These are phyloP conservation scores for Babylonia areolata DNA, from an alignment of 1,140 invertebrate genomes.

Conservation along the genomic window DNA sequence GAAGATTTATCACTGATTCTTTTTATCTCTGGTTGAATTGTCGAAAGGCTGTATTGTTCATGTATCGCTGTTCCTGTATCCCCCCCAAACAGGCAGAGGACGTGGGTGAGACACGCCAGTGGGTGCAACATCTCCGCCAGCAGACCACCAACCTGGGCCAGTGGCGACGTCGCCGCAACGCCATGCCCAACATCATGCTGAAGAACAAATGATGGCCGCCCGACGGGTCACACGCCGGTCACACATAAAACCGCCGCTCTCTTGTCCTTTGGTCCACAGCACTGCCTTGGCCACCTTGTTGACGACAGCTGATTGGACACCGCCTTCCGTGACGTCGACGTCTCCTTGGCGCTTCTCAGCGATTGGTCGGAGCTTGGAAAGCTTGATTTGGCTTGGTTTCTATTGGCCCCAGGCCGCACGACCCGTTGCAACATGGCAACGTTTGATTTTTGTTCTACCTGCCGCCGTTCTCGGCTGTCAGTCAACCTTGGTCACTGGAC, in stretches of 20 bases:
- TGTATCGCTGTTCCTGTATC: no score
- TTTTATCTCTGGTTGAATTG: no score
- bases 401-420: neutral
- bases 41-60: no score
- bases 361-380: neutral
- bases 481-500: neutral
- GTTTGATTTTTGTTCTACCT: neutral
- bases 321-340: no score
- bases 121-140: constrained; percentile 92
- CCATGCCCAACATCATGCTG: constrained; percentile 96
- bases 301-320: neutral
- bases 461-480: neutral
- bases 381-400: neutral
- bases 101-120: constrained; percentile 87
- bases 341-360: neutral
- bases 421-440: neutral
- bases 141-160: constrained; percentile 92
- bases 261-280: neutral
- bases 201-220: constrained; percentile 75
- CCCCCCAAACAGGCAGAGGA: constrained; percentile 93
- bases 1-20: no score
- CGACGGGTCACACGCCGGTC: neutral
- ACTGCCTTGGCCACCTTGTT: neutral
- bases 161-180: constrained; percentile 93
- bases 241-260: neutral